Base-by-base conservation (phyloP, 2,113 vertebrate species). In the Charadrius vociferus region DNA sequence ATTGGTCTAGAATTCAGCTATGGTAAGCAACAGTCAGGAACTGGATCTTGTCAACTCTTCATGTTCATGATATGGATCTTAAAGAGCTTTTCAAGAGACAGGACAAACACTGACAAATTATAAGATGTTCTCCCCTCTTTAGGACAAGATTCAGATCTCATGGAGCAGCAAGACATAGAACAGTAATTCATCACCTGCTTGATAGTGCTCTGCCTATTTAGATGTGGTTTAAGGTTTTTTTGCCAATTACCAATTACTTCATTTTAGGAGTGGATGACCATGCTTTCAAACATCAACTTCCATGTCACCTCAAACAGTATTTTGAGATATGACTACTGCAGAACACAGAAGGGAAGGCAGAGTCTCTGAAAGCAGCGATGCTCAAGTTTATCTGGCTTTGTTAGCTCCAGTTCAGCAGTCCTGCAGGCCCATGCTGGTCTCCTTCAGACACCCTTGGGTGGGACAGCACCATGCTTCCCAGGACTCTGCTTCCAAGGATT, bases 1-100 rank as follows among this genome's bases (percentile, higher is more conserved):
- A 32, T 10, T 8, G 1, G 17, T 29, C 29, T 24, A 45, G 14
- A 90, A 47, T 23, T 62, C 62, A 90, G 41, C 49, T 30, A 10
- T 3, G 21, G 26, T 7, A 90, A 83, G 55, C 24, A 61, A 23
- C 1, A 47, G 58, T 21, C 34, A 47, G 87, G 34, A 74, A 52
- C 0, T 62, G 47, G 16, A 67, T n/a, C 73, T 47, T 27, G 12
- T 47, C 63, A 37, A 27, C 30, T 63, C 36, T 62, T 74, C 45
- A 3, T 5, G 3, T 11, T 55, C 61, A 61, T 1, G 0, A 24
- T 36, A 65, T 0, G 12, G 59, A 63, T 30, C 53, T 47, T 47
- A 41, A 74, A 66, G 52, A 56, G 23, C 32, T 56, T 56, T 70
- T 50, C 36, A 87, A 56, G 47, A 90, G 12, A 37, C 26, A 65